Percentiles rank a stretch among this genome's conserved stretches.
These are phyloP conservation scores for Caenorhabditis angaria DNA, from an alignment of 2,888 invertebrate genomes.

Conservation along the genomic window DNA sequence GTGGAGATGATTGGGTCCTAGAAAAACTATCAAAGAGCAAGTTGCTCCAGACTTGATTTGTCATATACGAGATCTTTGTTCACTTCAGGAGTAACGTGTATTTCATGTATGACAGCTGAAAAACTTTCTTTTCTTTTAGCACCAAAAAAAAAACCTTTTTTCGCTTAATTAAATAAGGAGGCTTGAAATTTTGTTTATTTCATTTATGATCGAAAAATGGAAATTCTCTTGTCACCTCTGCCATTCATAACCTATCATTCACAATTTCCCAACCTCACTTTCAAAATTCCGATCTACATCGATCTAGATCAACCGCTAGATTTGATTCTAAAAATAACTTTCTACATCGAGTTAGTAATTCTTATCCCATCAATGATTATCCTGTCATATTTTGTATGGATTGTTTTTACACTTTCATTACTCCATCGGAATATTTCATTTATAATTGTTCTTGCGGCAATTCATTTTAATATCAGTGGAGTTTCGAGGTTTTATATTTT, in stretches of 20 bases:
- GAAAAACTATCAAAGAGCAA: too few species aligned
- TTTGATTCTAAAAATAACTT: not conserved
- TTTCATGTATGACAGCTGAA: too few species aligned
- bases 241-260: not conserved
- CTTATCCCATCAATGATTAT: not conserved
- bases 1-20: not conserved
- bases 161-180: too few species aligned
- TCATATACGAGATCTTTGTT: too few species aligned
- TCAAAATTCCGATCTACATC: not conserved
- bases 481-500: not conserved
- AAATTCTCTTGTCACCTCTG: not conserved
- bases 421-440: not conserved
- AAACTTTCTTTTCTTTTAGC: too few species aligned
- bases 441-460: not conserved
- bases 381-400: not conserved
- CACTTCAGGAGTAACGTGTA: too few species aligned
- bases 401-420: not conserved
- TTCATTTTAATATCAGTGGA: not conserved
- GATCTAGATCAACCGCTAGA: not conserved
- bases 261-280: not conserved
- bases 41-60: too few species aligned
- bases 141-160: too few species aligned
- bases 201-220: too few species aligned
- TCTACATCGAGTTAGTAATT: not conserved
- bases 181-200: too few species aligned